Evolutionary conservation across 2,797 vertebrate genomes (phyloP), one percentile per base, ranked within the genome.

Genomic region (Neopelma chrysocephalum): DNA sequence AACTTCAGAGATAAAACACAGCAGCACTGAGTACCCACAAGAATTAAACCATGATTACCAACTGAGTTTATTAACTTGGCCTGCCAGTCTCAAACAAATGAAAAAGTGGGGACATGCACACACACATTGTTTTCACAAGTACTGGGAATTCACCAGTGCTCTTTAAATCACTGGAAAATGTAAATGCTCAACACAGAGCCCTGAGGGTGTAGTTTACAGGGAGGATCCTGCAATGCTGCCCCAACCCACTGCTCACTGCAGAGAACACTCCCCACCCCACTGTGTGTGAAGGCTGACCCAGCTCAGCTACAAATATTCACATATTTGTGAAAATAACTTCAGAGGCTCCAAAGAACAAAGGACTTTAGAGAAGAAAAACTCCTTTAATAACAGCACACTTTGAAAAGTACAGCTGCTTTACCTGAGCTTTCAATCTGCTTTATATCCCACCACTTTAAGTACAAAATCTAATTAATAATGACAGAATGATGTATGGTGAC

Each of bases 1-100:
- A 87, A 82, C 79, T 80, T 38, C 87, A 81, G 60, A 57, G 77
- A 82, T 77, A 85, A 84, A 96, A 80, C 29, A 78, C 45, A 91
- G 82, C 45, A 69, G 57, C 58, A 50, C 9, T 12, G 53, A 57
- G 53, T 22, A 81, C 19, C 56, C 2, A 0, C 17, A 87, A 54
- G 84, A 93, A 96, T 90, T 82, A 91, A 94, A 87, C 51, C 0
- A 0, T 19, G 61, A 94, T 87, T 85, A 82, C 51, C 31, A 38
- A 57, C 14, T 3, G 47, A 54, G 43, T 83, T 90, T 85, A 83
- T 61, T 60, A 68, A 83, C 64, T 22, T 58, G 25, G 70, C 7
- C n/a, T 34, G 29, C 19, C 50, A 5, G 13, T 64, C 54, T 54
- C 29, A n/a, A 75, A 50, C 51, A 57, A 66, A 34, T 7, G 5